Evolutionary conservation across 2,113 vertebrate species (phyloP), one percentile per base, ranked within the genome.

Genomic region (Salvator merianae): DNA sequence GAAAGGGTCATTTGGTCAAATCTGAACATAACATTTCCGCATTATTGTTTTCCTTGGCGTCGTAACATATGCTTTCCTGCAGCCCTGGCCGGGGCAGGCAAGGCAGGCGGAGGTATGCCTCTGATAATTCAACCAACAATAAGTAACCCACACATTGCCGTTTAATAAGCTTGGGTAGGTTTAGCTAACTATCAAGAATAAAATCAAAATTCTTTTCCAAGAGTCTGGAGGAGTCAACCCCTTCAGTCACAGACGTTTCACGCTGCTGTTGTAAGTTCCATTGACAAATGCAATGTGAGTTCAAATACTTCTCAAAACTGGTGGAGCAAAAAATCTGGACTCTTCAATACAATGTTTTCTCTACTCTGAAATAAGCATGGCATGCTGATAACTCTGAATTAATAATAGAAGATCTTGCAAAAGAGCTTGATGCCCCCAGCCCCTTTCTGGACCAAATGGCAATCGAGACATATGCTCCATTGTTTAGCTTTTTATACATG

Each of bases 1-100:
- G 93, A 95, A 83, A 94, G 95, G 96, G 96, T 96, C 96, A 94
- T 88, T 94, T 96, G 96, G 96, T 96, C 96, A 96, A 94, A 93
- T 90, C 95, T 93, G 95, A 94, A 94, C 93, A 93, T 94, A 96
- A 96, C 95, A 95, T 95, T 96, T 94, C 96, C 95, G 94, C 92
- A 86, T 95, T 95, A 95, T 95, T 96, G 95, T 95, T 96, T 95
- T 95, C 94, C 93, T 95, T 96, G 94, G 95, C 94, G 94, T 91
- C 89, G 93, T 94, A 96, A 93, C 93, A 94, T 93, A 93, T 94
- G 95, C 93, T 96, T 96, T 95, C 89, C 93, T n/a, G 53, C 90
- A 93, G 93, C 92, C 94, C 93, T 92, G 90, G 94, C 93, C 94
- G 94, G 94, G 24, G 32, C 16, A 16, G 10, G 32, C 14, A 16